Conservation (phyloP, 2,113 vertebrate species). For the Hippoglossus stenolepis region DNA sequence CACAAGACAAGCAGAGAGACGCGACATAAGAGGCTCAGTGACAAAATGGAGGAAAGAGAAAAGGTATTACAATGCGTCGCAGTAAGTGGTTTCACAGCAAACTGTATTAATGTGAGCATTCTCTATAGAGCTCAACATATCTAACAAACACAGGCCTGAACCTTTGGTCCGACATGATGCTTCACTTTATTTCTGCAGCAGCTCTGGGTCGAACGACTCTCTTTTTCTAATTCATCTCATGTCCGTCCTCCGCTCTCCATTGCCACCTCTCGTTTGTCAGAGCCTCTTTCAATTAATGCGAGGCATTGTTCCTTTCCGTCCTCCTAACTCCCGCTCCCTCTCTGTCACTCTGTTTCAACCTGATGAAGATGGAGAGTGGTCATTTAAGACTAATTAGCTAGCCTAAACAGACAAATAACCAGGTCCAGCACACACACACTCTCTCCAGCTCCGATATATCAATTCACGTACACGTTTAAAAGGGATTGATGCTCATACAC, state of each 20-base stretch:
- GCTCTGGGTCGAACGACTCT: constrained; percentile 11
- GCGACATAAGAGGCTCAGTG: constrained; percentile 4
- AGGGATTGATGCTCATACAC: neutral
- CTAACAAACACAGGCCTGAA: constrained; percentile 34
- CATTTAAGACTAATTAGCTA: constrained; percentile 74
- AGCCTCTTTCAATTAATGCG: constrained; percentile 47
- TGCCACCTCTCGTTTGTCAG: constrained; percentile 45
- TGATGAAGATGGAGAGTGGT: constrained; percentile 71
- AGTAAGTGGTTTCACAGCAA: neutral
- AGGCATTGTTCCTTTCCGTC: constrained; percentile 39
- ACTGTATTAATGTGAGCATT: constrained; percentile 26
- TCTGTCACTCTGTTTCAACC: constrained; percentile 30
- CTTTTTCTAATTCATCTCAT: constrained; percentile 50
- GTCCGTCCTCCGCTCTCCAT: constrained; percentile 25
- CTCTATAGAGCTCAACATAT: constrained; percentile 40
- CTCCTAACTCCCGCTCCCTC: constrained; percentile 18
- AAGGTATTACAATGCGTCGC: constrained; percentile 13
- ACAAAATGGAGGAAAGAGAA: constrained; percentile 36
- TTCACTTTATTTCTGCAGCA: constrained; percentile 16
- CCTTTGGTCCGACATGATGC: constrained; percentile 17
- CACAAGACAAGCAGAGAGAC: neutral
- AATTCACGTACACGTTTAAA: constrained; percentile 8
- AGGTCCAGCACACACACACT: constrained; percentile 40
- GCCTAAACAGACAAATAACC: constrained; percentile 58
- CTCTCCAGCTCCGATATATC: neutral